A percentile compares a stretch with the other conserved stretches of the same genome.
Evolutionary conservation across 2,888 invertebrate genomes (phyloP).

Genomic region (Parasteatoda lunata): DNA sequence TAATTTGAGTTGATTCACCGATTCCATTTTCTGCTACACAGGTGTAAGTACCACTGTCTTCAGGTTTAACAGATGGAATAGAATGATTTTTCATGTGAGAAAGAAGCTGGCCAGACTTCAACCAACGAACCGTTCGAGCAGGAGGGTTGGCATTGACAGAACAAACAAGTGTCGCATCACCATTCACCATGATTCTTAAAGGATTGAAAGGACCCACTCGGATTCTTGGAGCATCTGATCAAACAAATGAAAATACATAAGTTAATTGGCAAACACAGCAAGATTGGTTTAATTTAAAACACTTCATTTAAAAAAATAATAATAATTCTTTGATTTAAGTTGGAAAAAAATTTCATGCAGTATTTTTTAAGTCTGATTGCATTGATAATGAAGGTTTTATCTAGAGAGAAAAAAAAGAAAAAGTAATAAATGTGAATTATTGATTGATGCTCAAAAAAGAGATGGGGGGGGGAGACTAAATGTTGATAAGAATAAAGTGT

Average conservation of each 20-base stretch:
- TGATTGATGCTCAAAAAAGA: no score
- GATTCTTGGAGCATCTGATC: conserved; percentile 88
- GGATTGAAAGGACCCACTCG: conserved; percentile 94
- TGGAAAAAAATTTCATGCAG: not conserved
- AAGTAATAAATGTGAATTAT: no score
- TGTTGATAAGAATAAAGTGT: no score
- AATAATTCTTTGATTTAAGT: not conserved
- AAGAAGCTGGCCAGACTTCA: conserved; percentile 87
- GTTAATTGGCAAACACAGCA: no score
- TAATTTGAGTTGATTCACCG: conserved; percentile 64
- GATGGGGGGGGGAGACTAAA: no score
- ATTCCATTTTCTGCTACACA: conserved; percentile 71
- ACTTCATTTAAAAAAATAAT: not conserved
- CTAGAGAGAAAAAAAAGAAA: no score
- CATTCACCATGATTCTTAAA: conserved; percentile 89
- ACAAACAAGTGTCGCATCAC: conserved; percentile 88
- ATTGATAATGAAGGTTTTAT: no score
- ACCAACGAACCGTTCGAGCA: conserved; percentile 89
- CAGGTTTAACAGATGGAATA: conserved; percentile 69
- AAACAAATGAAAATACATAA: not conserved
- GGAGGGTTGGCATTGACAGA: conserved; percentile 92
- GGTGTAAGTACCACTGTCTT: conserved; percentile 71
- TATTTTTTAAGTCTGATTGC: no score
- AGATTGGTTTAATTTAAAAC: no score
- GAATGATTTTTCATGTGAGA: conserved; percentile 79